Evolutionary conservation across 1,140 invertebrate species (phyloP).

Genomic region (Leptestheria dahalacensis): DNA sequence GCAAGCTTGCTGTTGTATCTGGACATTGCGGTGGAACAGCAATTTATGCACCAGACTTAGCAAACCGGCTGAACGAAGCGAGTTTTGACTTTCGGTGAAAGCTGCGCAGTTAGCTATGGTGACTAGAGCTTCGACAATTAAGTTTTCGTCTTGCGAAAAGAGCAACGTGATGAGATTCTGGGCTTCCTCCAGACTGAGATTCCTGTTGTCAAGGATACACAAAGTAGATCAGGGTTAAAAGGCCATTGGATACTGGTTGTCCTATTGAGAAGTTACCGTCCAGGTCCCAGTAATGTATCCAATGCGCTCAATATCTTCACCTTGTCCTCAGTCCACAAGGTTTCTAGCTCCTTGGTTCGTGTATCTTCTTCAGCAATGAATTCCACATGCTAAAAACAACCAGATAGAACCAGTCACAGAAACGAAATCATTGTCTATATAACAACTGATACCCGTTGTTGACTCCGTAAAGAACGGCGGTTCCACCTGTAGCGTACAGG

Average conservation of each 20-base stretch:
- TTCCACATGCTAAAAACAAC: not conserved
- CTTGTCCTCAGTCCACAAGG: not conserved
- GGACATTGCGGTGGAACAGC: constrained; percentile 27
- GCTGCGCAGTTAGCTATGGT: constrained; percentile 39
- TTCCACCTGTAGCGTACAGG: constrained; percentile 27
- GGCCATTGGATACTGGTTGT: not conserved
- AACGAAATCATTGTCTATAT: not conserved
- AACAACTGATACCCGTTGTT: not conserved
- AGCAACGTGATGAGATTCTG: constrained; percentile 36
- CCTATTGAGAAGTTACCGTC: too few species aligned
- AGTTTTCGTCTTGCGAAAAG: constrained; percentile 32
- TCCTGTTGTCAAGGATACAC: constrained; percentile 22
- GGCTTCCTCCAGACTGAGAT: constrained; percentile 34
- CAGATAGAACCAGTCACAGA: not conserved
- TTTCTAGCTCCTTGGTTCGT: not conserved
- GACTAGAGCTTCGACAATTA: constrained; percentile 34
- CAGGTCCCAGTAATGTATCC: not conserved
- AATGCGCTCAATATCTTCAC: not conserved
- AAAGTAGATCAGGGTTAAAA: not conserved
- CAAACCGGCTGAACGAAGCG: constrained; percentile 34
- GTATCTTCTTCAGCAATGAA: not conserved
- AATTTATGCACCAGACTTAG: constrained; percentile 32
- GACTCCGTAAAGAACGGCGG: constrained; percentile 23
- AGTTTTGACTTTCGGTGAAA: constrained; percentile 38
- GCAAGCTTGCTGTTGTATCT: constrained; percentile 29